Evolutionary conservation across 2,888 invertebrate species (phyloP), one percentile per base, ranked within the genome.

Genomic region (Apamea crenata): DNA sequence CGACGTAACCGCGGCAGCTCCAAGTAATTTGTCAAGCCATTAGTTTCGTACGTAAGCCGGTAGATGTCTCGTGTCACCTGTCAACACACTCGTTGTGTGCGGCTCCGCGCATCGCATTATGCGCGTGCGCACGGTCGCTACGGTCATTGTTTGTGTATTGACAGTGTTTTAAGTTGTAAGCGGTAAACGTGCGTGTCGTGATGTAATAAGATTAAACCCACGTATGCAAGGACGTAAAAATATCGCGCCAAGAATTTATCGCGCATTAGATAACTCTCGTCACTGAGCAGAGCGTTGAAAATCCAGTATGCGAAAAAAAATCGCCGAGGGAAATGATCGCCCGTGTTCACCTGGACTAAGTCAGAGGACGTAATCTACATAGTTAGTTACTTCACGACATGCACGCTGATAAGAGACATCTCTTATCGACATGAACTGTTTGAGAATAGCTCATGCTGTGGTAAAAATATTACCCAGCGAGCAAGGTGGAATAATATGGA

Each of bases 1-100:
- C 14, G 78, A 47, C 59, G 80, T 83, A 73, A 82, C 72, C 25
- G 76, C 40, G 61, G 74, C 61, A 59, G 47, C 36, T 63, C 2
- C 40, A 21, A 32, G 77, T 79, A 50, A 81, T 79, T 77, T 81
- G 86, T 86, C 76, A 81, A 70, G 75, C 66, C 65, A 77, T 85
- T 85, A 44, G 75, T 77, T 78, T 63, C 32, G 66, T 80, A 72
- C 82, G 80, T 87, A 85, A 63, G 79, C 73, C 56, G 61, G 78
- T 82, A 80, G 83, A 78, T 83, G 86, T 80, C 69, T 47, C 77
- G 75, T 81, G 85, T 87, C 87, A 80, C 32, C 83, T 89, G 91
- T 91, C 90, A 89, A 91, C 86, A 91, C 89, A 88, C 85, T 82
- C 80, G 88, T 86, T 87, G 80, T 88, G 88, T 80, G 79, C 72